Evolutionary conservation across 2,797 vertebrate species (phyloP).

Genomic region (Hipposideros larvatus): DNA sequence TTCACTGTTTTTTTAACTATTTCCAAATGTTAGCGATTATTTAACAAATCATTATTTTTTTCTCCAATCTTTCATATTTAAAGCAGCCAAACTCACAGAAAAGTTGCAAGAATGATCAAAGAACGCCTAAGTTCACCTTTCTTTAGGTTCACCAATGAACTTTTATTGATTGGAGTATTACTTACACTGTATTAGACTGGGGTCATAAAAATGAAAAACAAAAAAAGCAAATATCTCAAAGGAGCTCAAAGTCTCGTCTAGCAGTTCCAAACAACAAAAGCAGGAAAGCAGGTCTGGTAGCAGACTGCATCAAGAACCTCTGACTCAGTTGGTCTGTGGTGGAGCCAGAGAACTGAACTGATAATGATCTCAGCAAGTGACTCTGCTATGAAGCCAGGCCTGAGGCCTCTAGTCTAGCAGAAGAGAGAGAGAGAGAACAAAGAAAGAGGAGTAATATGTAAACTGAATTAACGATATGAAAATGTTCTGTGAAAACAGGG

Average conservation of each 20-base stretch:
- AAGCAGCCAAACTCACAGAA: slow-evolving; percentile 35
- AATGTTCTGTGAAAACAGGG: neutral
- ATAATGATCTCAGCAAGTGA: slow-evolving; percentile 45
- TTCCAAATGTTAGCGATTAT: slow-evolving; percentile 21
- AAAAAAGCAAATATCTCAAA: neutral
- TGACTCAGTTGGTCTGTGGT: neutral
- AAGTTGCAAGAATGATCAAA: neutral
- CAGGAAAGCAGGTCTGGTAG: neutral
- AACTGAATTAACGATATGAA: neutral
- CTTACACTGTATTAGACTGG: neutral
- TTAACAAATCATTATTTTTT: neutral
- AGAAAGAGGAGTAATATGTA: neutral
- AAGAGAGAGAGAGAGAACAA: neutral
- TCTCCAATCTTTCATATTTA: neutral
- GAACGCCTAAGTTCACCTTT: neutral
- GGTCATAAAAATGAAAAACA: slow-evolving; percentile 26
- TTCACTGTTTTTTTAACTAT: slow-evolving; percentile 14
- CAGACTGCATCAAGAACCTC: neutral
- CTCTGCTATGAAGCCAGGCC: neutral
- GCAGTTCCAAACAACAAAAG: neutral
- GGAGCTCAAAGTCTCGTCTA: neutral
- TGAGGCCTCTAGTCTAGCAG: neutral
- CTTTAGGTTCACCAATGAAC: neutral
- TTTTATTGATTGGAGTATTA: slow-evolving; percentile 6
- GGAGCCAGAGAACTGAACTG: neutral